Conservation (phyloP, 2,888 invertebrate genomes). For the Byasa hedistus region DNA sequence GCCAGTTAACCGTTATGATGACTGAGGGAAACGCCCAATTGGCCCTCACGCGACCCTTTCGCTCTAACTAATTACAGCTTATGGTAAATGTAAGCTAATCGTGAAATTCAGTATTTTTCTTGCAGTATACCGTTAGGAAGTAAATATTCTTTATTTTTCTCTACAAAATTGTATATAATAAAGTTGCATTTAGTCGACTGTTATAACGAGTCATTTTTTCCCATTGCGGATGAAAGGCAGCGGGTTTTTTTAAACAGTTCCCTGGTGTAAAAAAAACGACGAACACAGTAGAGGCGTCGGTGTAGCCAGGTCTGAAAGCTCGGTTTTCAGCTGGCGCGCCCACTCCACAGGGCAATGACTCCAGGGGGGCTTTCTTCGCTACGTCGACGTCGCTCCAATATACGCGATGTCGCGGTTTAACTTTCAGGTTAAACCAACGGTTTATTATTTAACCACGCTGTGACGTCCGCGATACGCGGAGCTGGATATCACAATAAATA, state of each 20-base stretch:
- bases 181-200: no score
- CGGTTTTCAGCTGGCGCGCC: slow-evolving; percentile 64
- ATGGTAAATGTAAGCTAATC: no score
- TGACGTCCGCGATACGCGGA: no score
- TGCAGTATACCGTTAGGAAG: no score
- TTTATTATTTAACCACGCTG: no score
- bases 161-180: no score
- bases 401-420: slow-evolving; percentile 3
- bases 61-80: slow-evolving; percentile 10
- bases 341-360: slow-evolving; percentile 70
- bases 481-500: no score
- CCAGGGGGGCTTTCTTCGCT: slow-evolving; percentile 51
- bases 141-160: no score
- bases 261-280: slow-evolving; percentile 23
- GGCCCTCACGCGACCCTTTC: slow-evolving; percentile 10
- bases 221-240: neutral
- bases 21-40: slow-evolving; percentile 13
- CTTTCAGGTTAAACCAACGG: no score
- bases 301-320: slow-evolving; percentile 58
- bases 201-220: no score
- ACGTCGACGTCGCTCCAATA: neutral
- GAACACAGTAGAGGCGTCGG: slow-evolving; percentile 29
- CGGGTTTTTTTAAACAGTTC: slow-evolving; percentile 17
- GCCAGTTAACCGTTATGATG: slow-evolving; percentile 13
- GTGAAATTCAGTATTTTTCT: no score